Percentiles rank a stretch among this genome's conserved stretches.
These are phyloP conservation scores for Cheirogaleus medius DNA, from an alignment of 2,113 vertebrate genomes.

Conservation along the genomic window DNA sequence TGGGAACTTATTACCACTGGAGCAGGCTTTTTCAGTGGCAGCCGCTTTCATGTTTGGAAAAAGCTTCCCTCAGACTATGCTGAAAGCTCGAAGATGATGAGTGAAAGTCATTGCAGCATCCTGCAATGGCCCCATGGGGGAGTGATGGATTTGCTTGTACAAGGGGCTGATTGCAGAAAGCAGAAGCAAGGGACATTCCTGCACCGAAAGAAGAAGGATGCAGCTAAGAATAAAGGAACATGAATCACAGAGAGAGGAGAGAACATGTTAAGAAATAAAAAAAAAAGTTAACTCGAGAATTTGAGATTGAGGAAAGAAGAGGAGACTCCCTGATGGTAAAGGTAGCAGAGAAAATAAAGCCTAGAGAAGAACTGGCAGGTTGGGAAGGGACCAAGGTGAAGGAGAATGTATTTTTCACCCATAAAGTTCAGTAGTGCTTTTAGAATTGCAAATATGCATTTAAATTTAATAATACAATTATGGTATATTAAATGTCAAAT, in stretches of 20 bases:
- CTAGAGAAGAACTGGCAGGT: background rate
- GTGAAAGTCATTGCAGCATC: background rate
- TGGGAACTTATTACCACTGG: background rate
- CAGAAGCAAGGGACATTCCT: background rate
- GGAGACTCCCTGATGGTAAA: background rate
- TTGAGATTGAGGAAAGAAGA: background rate
- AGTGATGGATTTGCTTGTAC: background rate
- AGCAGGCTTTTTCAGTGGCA: background rate
- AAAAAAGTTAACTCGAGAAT: background rate
- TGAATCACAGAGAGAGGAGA: background rate
- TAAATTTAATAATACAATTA: conserved; percentile 86
- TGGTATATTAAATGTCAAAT: conserved; percentile 87
- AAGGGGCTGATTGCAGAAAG: background rate
- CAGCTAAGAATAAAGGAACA: background rate
- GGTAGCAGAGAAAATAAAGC: background rate
- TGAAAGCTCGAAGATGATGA: background rate
- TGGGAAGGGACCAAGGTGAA: conserved; percentile 65
- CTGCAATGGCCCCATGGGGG: background rate
- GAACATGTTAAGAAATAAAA: background rate
- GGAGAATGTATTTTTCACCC: conserved; percentile 70
- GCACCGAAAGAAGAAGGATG: background rate
- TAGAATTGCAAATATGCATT: conserved; percentile 84
- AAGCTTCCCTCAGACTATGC: background rate
- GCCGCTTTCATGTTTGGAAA: background rate
- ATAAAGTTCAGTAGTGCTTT: conserved; percentile 83